Evolutionary conservation across 2,888 invertebrate species (phyloP).

Genomic region (Aromia moschata): DNA sequence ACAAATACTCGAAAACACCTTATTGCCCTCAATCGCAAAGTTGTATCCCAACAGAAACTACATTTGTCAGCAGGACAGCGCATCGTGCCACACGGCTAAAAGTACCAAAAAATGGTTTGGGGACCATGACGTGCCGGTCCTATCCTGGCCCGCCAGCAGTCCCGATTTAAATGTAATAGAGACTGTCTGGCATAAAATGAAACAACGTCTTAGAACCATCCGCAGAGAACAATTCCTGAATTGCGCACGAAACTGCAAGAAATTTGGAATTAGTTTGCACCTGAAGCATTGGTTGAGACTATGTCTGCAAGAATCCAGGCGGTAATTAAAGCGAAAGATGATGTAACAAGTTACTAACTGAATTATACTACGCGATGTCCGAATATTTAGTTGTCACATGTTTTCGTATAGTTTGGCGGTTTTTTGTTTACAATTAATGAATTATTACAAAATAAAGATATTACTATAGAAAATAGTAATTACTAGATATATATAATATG

Average conservation of each 20-base stretch:
- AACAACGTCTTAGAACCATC: slow-evolving; percentile 9
- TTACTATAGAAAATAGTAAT: too few relatives aligned
- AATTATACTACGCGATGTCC: too few relatives aligned
- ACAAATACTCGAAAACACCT: slow-evolving; percentile 20
- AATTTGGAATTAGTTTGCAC: background rate
- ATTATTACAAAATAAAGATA: too few relatives aligned
- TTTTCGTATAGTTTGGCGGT: too few relatives aligned
- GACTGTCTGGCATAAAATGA: slow-evolving; percentile 31
- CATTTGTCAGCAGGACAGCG: slow-evolving; percentile 22
- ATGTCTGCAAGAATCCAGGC: too few relatives aligned
- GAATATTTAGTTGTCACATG: too few relatives aligned
- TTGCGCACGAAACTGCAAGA: background rate
- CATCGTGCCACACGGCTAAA: slow-evolving; percentile 29
- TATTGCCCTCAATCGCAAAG: slow-evolving; percentile 11
- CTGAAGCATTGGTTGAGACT: too few relatives aligned
- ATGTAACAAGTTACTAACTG: too few relatives aligned
- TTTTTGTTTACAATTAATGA: too few relatives aligned
- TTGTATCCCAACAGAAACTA: slow-evolving; percentile 17
- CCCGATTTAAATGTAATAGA: slow-evolving; percentile 29
- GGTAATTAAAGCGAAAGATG: too few relatives aligned
- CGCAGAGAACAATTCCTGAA: slow-evolving; percentile 17
- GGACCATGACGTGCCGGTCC: slow-evolving; percentile 24
- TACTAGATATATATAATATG: too few relatives aligned
- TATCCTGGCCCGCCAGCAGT: slow-evolving; percentile 31
- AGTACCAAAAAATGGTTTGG: slow-evolving; percentile 26